Percentiles rank a stretch among this genome's conserved stretches.
Evolutionary conservation across 2,113 vertebrate genomes (phyloP).

Genomic region (Psammodynastes pulverulentus): DNA sequence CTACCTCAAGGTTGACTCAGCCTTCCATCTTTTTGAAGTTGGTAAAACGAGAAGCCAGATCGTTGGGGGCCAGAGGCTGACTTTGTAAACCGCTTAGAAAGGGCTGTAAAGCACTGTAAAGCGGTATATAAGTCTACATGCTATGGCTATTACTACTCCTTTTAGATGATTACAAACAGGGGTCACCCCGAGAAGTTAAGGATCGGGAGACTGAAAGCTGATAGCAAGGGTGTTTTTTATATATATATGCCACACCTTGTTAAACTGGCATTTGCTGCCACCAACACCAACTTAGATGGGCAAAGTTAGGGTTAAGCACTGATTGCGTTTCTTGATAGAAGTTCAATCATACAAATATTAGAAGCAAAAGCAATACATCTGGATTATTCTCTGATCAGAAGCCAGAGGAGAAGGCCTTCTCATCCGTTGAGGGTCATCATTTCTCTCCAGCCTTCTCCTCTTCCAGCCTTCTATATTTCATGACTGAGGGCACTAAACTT

Average conservation of each 20-base stretch:
- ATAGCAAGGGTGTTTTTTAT: no score
- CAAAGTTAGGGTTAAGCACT: not conserved
- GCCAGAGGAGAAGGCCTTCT: not conserved
- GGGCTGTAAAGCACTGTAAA: no score
- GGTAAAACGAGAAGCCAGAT: no score
- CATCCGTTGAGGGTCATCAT: not conserved
- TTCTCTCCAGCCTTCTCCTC: not conserved
- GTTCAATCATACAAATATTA: not conserved
- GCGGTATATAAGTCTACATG: no score
- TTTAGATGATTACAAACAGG: not conserved
- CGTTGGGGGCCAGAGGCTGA: no score
- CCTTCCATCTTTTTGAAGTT: no score
- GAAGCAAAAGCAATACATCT: not conserved
- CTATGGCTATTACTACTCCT: no score
- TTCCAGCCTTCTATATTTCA: not conserved
- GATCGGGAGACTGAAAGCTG: no score
- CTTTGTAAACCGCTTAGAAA: no score
- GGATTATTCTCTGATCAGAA: not conserved
- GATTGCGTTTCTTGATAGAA: not conserved
- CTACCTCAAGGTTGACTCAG: no score
- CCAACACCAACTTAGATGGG: not conserved
- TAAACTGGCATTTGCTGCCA: not conserved
- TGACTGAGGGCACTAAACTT: no score
- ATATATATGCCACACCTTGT: not conserved
- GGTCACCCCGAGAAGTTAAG: not conserved